Percentiles rank a stretch among this genome's conserved stretches.
phyloP scores from a whole-genome alignment of 1,140 invertebrate genomes.

The Dermatophagoides farinae region DNA sequence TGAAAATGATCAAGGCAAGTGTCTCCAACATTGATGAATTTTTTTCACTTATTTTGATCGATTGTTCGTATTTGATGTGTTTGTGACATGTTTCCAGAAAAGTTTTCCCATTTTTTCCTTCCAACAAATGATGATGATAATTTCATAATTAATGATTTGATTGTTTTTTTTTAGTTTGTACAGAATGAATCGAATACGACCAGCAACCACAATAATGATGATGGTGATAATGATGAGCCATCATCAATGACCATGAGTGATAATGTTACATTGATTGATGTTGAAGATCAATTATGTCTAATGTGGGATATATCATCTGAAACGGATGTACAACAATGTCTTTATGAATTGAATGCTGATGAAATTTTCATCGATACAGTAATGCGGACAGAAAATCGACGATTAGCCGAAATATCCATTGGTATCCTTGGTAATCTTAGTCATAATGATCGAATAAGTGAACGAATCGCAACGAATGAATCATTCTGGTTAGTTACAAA shows the following conservation, averaged over 20 bases:
- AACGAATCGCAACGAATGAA: neutral
- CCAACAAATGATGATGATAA: too few relatives aligned
- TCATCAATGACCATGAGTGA: neutral
- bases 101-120: too few relatives aligned
- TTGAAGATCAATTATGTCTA: neutral
- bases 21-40: neutral
- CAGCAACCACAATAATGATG: neutral
- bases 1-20: neutral
- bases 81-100: too few relatives aligned
- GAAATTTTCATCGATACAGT: neutral
- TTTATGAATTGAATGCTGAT: neutral
- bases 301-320: neutral
- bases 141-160: too few relatives aligned
- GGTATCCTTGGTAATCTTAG: neutral
- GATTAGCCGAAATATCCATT: neutral
- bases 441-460: neutral
- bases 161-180: too few relatives aligned
- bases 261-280: neutral
- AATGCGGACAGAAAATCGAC: neutral
- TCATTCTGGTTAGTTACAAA: neutral
- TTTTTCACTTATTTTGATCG: neutral
- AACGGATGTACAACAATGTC: neutral
- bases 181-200: too few relatives aligned
- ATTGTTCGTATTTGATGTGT: too few relatives aligned
- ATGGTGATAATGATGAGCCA: neutral